Evolutionary conservation across 2,113 vertebrate species (phyloP), one percentile per base, ranked within the genome.

Genomic region (Caranx ignobilis): DNA sequence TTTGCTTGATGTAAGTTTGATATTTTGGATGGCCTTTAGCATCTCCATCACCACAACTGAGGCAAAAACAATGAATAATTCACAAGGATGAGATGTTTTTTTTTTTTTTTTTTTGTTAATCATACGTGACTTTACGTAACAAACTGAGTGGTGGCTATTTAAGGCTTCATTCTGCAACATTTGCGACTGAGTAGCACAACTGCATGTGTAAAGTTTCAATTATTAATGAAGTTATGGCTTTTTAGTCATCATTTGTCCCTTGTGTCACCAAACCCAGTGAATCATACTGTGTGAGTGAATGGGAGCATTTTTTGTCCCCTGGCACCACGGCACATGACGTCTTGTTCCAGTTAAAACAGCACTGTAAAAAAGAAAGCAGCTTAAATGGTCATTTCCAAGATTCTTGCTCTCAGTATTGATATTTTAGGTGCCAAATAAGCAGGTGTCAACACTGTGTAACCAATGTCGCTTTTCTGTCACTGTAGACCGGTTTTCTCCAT

Each of bases 191-290:
- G 62, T 35, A 82, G 59, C 84, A 80, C 87, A 88, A 82, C 89
- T 88, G 26, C 26, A 26, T 26, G 84, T 92, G 88, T 87, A 79
- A 19, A 21, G 21, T 43, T 71, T 89, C 68, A 89, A 90, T 90
- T 91, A 92, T 90, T 88, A 76, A 93, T 88, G 75, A 88, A 81
- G 71, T 79, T 77, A 39, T 77, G 70, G 69, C 71, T 78, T 90
- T 91, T 89, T 88, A 82, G 89, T 85, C 77, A 77, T 86, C 71
- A 86, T 87, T 83, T 83, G 77, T 77, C 84, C 89, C 87, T 52
- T 26, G 71, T 77, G 75, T 83, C 85, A 69, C 76, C 75, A 71
- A 77, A 79, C 60, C 74, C 79, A 68, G 64, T 88, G 84, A 78
- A 52, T 87, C 60, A 72, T 63, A 73, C 1, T 3, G 64, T 45